Base-by-base conservation (phyloP, 1,140 invertebrate genomes). In the Drosophila sechellia region DNA sequence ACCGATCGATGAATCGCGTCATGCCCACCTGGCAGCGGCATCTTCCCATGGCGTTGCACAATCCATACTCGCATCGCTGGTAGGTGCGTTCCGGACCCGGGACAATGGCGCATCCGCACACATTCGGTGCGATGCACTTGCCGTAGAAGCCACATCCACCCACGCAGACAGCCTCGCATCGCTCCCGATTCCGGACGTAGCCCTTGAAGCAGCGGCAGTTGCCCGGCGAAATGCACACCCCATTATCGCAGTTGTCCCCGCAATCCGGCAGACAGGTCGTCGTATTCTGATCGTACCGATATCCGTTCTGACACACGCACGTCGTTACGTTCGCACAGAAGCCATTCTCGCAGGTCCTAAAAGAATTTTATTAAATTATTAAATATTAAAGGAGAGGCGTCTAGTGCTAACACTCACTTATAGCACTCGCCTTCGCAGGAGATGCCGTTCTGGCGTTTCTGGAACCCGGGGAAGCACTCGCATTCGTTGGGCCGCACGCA, bases 141-240 rank as follows among this genome's bases (percentile, higher is more conserved):
- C 91, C 91, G 52, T 92, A 92, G 50, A 76, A 91, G 15, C 90
- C 90, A 5, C 90, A 92, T 5, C 87, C 90, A 0, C 61, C 71
- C 5, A 81, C 79, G 53, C 92, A 92, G 27, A 90, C 73, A 0
- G 90, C 84, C 13, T 84, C 83, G 55, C 84, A 93, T 5, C 80
- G 81, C 49, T 74, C 68, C 11, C 74, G 68, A 65, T 91, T 91
- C 20, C 79, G 70, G 12, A 70, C 55, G 39, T 90, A 93, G 0
- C 96, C 95, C 22, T 93, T 92, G 57, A 94, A 94, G 85, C 96
- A 96, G 1, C 93, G 92, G 76, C 96, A 95, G 3, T 92, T 77
- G 0, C 91, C 85, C 0, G 93, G 93, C 0, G 92, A 92, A 3
- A 93, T 90, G 65, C 94, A 94, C 0, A 93, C 85, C 0, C 93